phyloP scores from a whole-genome alignment of 2,888 invertebrate genomes.

The Aplocera efformata region DNA sequence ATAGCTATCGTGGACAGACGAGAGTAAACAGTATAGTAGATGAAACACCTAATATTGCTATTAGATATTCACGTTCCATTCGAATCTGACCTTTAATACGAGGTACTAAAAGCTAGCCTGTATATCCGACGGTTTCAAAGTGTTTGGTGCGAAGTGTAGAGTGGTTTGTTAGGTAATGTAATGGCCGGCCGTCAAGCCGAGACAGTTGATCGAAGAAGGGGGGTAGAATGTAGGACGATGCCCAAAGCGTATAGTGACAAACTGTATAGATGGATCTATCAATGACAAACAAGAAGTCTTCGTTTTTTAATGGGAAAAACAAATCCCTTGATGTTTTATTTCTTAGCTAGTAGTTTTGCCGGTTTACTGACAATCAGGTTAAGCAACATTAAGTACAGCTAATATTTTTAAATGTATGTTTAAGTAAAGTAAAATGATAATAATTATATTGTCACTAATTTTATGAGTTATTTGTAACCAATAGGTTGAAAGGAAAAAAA shows the following conservation, averaged over 20 bases:
- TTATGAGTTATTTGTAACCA: too few species aligned
- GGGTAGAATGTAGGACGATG: slow-evolving; percentile 71
- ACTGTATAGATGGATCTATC: not conserved
- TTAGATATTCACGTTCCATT: slow-evolving; percentile 24
- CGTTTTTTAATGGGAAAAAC: too few species aligned
- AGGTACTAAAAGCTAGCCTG: slow-evolving; percentile 33
- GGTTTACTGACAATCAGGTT: too few species aligned
- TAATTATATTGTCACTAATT: too few species aligned
- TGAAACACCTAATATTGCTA: slow-evolving; percentile 49
- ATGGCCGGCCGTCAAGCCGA: slow-evolving; percentile 67
- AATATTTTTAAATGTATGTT: too few species aligned
- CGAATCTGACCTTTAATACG: slow-evolving; percentile 46
- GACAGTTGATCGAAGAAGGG: slow-evolving; percentile 70
- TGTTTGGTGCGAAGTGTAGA: slow-evolving; percentile 56
- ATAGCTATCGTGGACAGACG: slow-evolving; percentile 62
- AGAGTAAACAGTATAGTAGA: slow-evolving; percentile 66
- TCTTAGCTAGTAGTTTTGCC: too few species aligned
- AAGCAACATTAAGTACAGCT: too few species aligned
- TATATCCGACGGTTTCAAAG: slow-evolving; percentile 33
- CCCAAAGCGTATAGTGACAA: slow-evolving; percentile 19
- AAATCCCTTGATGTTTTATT: too few species aligned
- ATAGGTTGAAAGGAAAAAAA: too few species aligned
- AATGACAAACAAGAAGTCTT: too few species aligned
- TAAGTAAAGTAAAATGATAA: too few species aligned
- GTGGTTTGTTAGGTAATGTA: slow-evolving; percentile 75